Percentiles rank a stretch among this genome's conserved stretches.
phyloP scores from a whole-genome alignment of 2,888 invertebrate genomes.

The Drosophila multiciliata region DNA sequence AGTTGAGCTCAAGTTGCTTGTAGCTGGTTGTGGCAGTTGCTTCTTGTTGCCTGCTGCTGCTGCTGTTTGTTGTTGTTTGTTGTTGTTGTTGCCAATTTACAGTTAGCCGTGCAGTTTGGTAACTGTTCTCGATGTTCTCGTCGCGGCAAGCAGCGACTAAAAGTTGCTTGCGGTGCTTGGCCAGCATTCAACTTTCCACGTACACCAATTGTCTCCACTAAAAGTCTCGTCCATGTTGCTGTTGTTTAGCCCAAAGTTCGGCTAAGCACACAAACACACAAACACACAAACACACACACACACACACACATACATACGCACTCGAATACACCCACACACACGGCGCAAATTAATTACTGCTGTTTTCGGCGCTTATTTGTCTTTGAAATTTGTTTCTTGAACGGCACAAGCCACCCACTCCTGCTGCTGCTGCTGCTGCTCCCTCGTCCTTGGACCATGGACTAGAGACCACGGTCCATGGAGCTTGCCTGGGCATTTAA shows the following conservation, averaged over 20 bases:
- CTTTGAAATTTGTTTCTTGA: constrained; percentile 80
- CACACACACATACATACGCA: constrained; percentile 4
- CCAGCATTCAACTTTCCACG: constrained; percentile 63
- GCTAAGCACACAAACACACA: constrained; percentile 37
- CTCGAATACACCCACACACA: constrained; percentile 45
- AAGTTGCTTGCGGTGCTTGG: constrained; percentile 66
- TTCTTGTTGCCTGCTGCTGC: constrained; percentile 30
- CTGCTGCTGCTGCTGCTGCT: constrained; percentile 17
- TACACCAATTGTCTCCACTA: constrained; percentile 69
- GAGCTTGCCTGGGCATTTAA: constrained; percentile 56
- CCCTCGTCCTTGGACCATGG: constrained; percentile 21
- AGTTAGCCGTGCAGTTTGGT: constrained; percentile 77
- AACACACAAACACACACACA: constrained; percentile 14
- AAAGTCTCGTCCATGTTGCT: constrained; percentile 31
- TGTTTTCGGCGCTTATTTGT: constrained; percentile 82
- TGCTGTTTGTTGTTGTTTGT: constrained; percentile 36
- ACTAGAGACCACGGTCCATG: constrained; percentile 20
- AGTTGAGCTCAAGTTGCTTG: constrained; percentile 71
- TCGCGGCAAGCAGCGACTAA: constrained; percentile 36
- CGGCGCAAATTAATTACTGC: constrained; percentile 78
- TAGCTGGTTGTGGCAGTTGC: constrained; percentile 70
- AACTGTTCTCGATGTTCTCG: constrained; percentile 53
- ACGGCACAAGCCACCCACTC: constrained; percentile 37
- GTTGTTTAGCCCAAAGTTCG: constrained; percentile 46
- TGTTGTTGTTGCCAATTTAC: constrained; percentile 53